Evolutionary conservation across 2,113 vertebrate genomes (phyloP), one percentile per base, ranked within the genome.

Genomic region (Panurus biarmicus): DNA sequence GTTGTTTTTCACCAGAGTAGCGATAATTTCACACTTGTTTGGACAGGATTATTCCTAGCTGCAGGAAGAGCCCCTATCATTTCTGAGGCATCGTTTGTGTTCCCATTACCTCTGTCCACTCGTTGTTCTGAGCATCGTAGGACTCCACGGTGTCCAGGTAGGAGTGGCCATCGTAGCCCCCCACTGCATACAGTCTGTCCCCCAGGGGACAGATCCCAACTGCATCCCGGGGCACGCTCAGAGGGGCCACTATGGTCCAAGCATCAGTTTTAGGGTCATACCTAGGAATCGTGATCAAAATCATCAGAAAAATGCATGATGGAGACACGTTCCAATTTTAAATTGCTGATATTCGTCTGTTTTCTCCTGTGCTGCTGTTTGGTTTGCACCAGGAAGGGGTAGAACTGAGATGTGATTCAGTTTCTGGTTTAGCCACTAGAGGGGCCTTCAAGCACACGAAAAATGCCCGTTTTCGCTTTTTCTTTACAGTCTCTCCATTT

Each of bases 201-300:
- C 99, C 99, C 44, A 99, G 98, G 15, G 99, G 96, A 87, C 99
- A 99, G 26, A 99, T 98, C 2, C 99, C 99, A 51, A 99, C 98
- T 6, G 99, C 99, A 35, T 99, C 99, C 50, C 99, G 98, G 16
- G 99, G 98, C 35, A 99, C 97, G 5, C 98, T 98, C 95, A 99
- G 97, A 7, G 99, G 98, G 9, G 99, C 98, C 89, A 99, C 98
- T 2, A 98, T 99, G 50, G 99, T 99, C 99, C 99, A 99, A 2
- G 98, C 98, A 47, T 99, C 99, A 4, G 98, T 98, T 97, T 99
- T 99, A 85, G 99, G 99, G 85, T 99, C 98, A 91, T 99, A 99
- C 97, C 99, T 99, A 91, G 72, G 83, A 75, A 54, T 15, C 10
- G 69, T 91, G 56, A 65, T 57, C 22, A 80, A 17, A 81, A 77